These are phyloP conservation scores for Chaitophorus viminalis DNA, from an alignment of 2,888 invertebrate species.

Conservation along the genomic window DNA sequence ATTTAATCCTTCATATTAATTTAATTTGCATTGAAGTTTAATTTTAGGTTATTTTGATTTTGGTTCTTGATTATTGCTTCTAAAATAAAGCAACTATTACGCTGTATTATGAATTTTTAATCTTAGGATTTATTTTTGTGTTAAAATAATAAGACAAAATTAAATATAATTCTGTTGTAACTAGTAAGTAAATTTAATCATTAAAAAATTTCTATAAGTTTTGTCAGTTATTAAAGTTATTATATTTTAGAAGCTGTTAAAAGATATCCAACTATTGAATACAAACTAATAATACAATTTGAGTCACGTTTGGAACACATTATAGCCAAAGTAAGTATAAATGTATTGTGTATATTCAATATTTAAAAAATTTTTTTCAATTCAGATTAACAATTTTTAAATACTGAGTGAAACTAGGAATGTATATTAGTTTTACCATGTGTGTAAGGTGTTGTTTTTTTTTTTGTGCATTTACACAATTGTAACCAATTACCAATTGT, in stretches of 20 bases:
- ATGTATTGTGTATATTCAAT: not conserved
- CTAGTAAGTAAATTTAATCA: not conserved
- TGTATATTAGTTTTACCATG: too few species aligned
- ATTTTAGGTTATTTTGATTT: constrained; percentile 8
- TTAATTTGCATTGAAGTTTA: not conserved
- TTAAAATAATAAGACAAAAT: too few species aligned
- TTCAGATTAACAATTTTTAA: not conserved
- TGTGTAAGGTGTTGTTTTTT: too few species aligned
- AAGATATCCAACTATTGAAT: constrained; percentile 42
- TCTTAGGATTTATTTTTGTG: too few species aligned
- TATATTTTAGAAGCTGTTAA: constrained; percentile 40
- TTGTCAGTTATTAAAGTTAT: not conserved
- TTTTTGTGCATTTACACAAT: too few species aligned
- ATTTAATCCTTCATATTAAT: not conserved
- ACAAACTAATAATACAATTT: constrained; percentile 15
- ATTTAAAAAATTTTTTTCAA: not conserved
- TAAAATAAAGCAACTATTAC: not conserved
- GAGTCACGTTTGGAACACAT: constrained; percentile 22
- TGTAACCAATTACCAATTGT: too few species aligned
- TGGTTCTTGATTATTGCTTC: constrained; percentile 35
- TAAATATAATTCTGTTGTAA: not conserved
- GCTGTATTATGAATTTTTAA: not conserved
- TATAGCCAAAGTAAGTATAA: constrained; percentile 36
- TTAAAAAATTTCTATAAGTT: not conserved
- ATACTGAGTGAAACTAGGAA: too few species aligned